Percentiles rank a stretch among this genome's conserved stretches.
Conservation (phyloP, 1,140 invertebrate species). For the Pteromalus puparum region DNA sequence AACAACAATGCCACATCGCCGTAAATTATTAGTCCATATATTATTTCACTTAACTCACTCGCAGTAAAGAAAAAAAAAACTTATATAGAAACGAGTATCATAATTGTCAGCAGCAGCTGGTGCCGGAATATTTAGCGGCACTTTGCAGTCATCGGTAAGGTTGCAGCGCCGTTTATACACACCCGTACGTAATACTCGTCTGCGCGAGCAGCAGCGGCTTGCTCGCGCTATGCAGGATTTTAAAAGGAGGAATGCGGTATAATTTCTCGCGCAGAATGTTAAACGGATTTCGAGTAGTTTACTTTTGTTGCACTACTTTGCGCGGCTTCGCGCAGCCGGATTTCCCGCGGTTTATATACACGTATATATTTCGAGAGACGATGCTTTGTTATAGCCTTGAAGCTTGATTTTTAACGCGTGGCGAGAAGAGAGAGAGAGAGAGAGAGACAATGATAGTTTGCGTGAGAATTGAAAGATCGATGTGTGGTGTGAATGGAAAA, state of each 20-base stretch:
- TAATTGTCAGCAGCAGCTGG: constrained; percentile 34
- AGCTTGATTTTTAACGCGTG: too few species aligned
- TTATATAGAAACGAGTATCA: neutral
- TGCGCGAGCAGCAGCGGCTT: neutral
- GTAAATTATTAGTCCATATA: constrained; percentile 18
- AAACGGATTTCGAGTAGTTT: constrained; percentile 35
- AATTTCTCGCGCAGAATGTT: constrained; percentile 24
- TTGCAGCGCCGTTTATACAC: constrained; percentile 4
- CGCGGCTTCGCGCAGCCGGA: neutral
- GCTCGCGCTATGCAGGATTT: neutral
- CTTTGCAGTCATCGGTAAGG: constrained; percentile 41
- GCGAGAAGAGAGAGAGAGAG: too few species aligned
- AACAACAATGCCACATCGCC: too few species aligned
- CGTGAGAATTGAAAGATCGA: neutral
- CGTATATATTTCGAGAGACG: too few species aligned
- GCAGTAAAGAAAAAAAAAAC: neutral
- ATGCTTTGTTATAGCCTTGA: too few species aligned
- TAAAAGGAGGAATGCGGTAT: neutral
- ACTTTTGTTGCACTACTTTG: constrained; percentile 7
- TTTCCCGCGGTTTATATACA: neutral
- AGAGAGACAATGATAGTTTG: too few species aligned
- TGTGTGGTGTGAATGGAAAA: neutral
- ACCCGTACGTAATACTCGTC: constrained; percentile 38
- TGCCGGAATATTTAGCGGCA: constrained; percentile 33
- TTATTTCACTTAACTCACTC: constrained; percentile 9